Evolutionary conservation across 2,113 vertebrate genomes (phyloP).

Genomic region (Oceanites oceanicus): DNA sequence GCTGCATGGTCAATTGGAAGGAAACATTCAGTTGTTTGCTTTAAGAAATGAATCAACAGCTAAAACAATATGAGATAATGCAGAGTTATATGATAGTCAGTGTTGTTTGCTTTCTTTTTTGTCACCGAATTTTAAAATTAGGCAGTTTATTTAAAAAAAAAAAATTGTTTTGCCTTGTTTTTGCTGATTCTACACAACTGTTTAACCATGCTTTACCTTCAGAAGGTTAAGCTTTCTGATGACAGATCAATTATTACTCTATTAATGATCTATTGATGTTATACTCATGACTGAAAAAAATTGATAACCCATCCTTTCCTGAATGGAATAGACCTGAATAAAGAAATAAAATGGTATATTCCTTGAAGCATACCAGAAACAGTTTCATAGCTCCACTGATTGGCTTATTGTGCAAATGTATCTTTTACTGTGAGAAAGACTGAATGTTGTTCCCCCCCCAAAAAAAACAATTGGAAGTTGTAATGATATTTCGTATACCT

Average conservation of each 20-base stretch:
- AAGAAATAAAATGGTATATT: neutral
- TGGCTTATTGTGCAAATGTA: neutral
- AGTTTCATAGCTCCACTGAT: neutral
- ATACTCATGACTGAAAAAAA: neutral
- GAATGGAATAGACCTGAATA: neutral
- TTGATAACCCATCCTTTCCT: neutral
- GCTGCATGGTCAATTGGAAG: slow-evolving; percentile 51
- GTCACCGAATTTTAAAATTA: slow-evolving; percentile 62
- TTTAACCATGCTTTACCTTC: slow-evolving; percentile 18
- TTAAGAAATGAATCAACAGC: slow-evolving; percentile 31
- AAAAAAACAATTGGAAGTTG: neutral
- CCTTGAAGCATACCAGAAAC: neutral
- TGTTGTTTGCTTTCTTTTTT: neutral
- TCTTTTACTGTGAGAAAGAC: neutral
- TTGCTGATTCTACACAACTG: slow-evolving; percentile 4
- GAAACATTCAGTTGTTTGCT: slow-evolving; percentile 12
- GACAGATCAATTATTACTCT: neutral
- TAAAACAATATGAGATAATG: slow-evolving; percentile 60
- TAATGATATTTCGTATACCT: neutral
- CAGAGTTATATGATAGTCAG: neutral
- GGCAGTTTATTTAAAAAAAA: neutral
- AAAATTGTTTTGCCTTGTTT: neutral
- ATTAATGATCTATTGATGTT: neutral
- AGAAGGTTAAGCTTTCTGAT: slow-evolving; percentile 24
- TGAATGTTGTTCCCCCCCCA: neutral